Base-by-base conservation (phyloP, 1,140 invertebrate species). In the Drosophila pseudoobscura region DNA sequence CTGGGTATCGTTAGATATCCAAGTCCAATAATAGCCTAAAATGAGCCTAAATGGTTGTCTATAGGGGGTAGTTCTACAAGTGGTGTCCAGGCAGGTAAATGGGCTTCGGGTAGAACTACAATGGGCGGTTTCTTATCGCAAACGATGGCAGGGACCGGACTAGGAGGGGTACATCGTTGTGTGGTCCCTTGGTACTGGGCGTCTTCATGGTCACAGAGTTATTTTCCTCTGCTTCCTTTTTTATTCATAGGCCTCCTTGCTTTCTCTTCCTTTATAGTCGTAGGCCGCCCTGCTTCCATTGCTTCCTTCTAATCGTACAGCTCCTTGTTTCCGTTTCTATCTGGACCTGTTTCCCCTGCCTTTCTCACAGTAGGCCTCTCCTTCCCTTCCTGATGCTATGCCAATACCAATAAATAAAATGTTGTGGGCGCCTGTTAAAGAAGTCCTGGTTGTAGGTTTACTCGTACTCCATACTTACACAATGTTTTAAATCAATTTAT, bases 401-500 rank as follows among this genome's bases (percentile, higher is more conserved):
- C 50, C 68, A 66, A 51, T 64, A 77, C 61, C 82, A 87, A 85
- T 87, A 85, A 87, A 80, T 71, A 75, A 78, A 78, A 54, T 56
- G 35, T 29, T 59, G 44, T 59, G 31, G 22, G 41, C 29, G 26
- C 41, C 39, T 26, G 44, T 20, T 56, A 31, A 50, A 54, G 53
- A 20, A n/a, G 46, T 55, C 44, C 59, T 47, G 54, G 62, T 11
- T 39, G 35, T 39, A 11, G 3, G 35, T 1, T 0, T 13, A 8
- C 35, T 39, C 11, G 35, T 39, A 39, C 35, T 4, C 35, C 35
- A 39, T 72, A 83, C 83, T 84, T 78, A 69, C 65, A 71, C 78
- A 78, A 78, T 78, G 75, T 65, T 65, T 76, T 65, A 69, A 88
- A 76, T 83, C 75, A 88, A 71, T 75, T 82, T 72, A 85, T 76